These are phyloP conservation scores for Cranoglanis bouderius DNA, from an alignment of 2,113 vertebrate genomes.

Conservation along the genomic window DNA sequence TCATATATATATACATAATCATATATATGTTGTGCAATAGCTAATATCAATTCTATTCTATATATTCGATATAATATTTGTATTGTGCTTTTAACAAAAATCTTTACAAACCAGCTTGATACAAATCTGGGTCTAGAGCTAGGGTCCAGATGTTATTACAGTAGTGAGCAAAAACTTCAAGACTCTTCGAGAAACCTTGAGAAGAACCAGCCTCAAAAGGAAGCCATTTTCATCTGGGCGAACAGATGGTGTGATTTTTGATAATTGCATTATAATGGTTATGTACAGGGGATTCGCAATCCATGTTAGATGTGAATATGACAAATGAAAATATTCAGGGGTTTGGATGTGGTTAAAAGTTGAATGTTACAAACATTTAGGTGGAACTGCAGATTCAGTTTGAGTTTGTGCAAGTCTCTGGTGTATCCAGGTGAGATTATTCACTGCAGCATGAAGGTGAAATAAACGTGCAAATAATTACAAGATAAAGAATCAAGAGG, in stretches of 20 bases:
- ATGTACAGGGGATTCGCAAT: background rate
- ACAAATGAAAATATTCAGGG: background rate
- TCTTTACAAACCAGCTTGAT: background rate
- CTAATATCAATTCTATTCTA: background rate
- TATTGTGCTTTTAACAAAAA: background rate
- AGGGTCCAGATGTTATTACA: background rate
- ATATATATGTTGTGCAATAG: too few relatives aligned
- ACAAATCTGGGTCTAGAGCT: background rate
- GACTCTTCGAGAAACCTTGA: background rate
- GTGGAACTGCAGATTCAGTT: background rate
- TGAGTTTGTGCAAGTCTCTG: background rate
- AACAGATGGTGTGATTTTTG: background rate
- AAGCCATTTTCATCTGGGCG: background rate
- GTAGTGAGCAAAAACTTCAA: background rate
- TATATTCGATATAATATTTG: background rate
- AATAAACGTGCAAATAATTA: background rate
- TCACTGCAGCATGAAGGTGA: background rate
- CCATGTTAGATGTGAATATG: background rate
- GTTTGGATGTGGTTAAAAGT: background rate
- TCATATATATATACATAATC: too few relatives aligned
- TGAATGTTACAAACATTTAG: background rate
- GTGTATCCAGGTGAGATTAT: background rate
- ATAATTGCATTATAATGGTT: background rate
- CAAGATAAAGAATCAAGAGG: background rate
- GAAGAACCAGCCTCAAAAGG: background rate